Base-by-base conservation (phyloP, 2,888 invertebrate species). In the Uloborus plumipes region DNA sequence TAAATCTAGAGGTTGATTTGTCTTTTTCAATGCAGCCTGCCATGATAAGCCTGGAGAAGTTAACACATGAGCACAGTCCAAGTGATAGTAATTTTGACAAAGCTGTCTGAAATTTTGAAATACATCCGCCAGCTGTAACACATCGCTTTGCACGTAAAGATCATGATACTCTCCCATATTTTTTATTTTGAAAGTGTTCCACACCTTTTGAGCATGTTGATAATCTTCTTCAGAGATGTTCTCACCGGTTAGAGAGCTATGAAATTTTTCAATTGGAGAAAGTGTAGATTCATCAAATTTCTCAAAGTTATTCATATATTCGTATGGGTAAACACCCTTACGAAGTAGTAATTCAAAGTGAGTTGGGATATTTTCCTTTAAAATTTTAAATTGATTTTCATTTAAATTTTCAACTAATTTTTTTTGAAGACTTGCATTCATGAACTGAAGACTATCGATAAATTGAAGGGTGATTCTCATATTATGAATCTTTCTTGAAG, bases 11-110 rank as follows among this genome's bases (percentile, higher is more conserved):
- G 86, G 51, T 31, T 86, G 85, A 64, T 77, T 67, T n/a, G 86
- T 87, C 26, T 84, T 84, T 85, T 87, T 87, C n/a, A 88, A 26
- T 79, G 84, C 84, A n/a, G 87, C 87, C 85, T 87, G 86, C 87
- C 87, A 88, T 20, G 87, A 82, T 55, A 88, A 83, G 15, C 87
- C 86, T 0, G 72, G 26, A 0, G 62, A 7, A 26, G 72, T 72
- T 9, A 51, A 13, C 3, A 72, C 31, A 22, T 72, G 53, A 22
- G 26, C 26, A 51, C 31, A 26, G 51, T 72, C 72, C 13, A 62
- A 2, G 0, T 51, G n/a, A 31, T 72, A 62, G 9, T 39, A 6
- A 39, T 0, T 39, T 39, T 39, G 3, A 39, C 39, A 39, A 7
- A 39, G 1, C 9, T 6, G 9, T 0, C 39, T 2, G 9, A 39